Evolutionary conservation across 2,113 vertebrate genomes (phyloP).

Genomic region (Dicaeum eximium): DNA sequence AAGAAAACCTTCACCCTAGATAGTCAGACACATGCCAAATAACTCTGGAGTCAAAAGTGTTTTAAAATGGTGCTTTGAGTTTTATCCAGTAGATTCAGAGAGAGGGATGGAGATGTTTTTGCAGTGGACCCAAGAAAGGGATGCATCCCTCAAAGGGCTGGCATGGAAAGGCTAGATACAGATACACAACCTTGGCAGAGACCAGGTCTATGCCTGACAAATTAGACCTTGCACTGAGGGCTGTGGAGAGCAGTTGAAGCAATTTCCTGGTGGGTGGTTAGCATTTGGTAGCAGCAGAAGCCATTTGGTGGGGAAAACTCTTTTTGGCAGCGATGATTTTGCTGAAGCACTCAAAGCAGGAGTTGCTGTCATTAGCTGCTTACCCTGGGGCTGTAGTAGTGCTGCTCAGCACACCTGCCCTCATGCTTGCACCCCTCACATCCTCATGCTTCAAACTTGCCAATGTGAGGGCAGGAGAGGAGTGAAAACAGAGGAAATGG

Average conservation of each 20-base stretch:
- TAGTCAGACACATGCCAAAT: not conserved
- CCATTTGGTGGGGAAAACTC: not conserved
- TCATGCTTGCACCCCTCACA: not conserved
- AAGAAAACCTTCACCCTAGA: not conserved
- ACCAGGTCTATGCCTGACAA: not conserved
- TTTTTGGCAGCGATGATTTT: not conserved
- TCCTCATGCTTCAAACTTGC: fast-evolving
- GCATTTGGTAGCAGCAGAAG: not conserved
- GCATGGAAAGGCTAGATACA: not conserved
- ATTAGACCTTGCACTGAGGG: not conserved
- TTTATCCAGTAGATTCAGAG: not conserved
- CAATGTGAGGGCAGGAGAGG: fast-evolving
- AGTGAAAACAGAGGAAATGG: not conserved
- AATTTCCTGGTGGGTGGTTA: not conserved
- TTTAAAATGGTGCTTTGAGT: not conserved
- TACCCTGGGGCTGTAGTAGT: not conserved
- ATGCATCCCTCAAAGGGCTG: not conserved
- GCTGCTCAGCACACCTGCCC: not conserved
- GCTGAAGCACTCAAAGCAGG: not conserved
- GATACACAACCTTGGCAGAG: not conserved
- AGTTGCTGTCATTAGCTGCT: not conserved
- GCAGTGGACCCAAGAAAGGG: not conserved
- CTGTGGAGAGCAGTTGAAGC: not conserved
- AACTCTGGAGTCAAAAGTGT: not conserved
- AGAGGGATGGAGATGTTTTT: not conserved